Base-by-base conservation (phyloP, 2,113 vertebrate genomes). In the Peromyscus californicus region DNA sequence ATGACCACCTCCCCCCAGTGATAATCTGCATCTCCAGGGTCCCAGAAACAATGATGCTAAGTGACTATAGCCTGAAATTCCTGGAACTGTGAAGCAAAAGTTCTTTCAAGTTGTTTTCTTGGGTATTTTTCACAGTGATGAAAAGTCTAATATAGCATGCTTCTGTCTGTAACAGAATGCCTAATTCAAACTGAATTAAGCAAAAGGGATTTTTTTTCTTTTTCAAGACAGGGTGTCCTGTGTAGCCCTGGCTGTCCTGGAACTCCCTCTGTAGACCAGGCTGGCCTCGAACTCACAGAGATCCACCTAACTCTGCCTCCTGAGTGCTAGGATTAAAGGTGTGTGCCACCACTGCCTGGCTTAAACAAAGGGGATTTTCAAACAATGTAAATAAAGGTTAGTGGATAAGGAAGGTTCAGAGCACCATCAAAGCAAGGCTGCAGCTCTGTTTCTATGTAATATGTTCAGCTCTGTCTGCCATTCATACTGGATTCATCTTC, bases 121-220 rank as follows among this genome's bases (percentile, higher is more conserved):
- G 16, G 86, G 86, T 26, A 29, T 39, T 57, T 89, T 57, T 67
- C 42, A 57, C 48, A 72, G 86, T 17, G 36, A 72, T 57, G 48
- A 74, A 89, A 72, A 89, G 31, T 39, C 67, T 89, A 89, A 57
- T 54, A 39, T 19, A 72, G 36, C 12, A 51, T 82, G 72, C 19
- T 76, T 96, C 78, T 67, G 31, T 7, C 51, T 54, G 15, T 84
- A 90, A 79, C 33, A 86, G 31, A 59, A 84, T 90, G 6, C 7
- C n/a, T 10, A 87, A 75, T 90, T 87, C 42, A 87, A 92, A 97
- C 61, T 76, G 72, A 86, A 42, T 48, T 48, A 67, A 86, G 31
- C 42, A 86, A 67, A 33, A 1, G 84, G 39, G 61, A 33, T 65
- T 67, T 45, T 45, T 65, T 42, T 42, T 17, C 7, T 84, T 84